Evolutionary conservation across 2,113 vertebrate genomes (phyloP).

Genomic region (Macaca mulatta): DNA sequence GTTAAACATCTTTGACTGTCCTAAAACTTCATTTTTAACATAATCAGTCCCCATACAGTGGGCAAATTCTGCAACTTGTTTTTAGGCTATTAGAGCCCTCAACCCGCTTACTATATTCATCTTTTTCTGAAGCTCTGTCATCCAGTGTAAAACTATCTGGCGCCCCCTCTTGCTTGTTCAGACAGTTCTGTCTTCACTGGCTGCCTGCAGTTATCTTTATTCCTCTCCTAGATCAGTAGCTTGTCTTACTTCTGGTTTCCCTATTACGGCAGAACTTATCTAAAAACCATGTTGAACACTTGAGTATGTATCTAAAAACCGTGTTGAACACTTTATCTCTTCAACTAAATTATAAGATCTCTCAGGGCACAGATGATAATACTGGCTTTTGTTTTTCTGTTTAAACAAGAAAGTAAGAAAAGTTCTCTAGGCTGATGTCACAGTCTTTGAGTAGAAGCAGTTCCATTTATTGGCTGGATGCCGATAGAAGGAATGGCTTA

Average conservation of each 20-base stretch:
- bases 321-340: not conserved
- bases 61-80: not conserved
- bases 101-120: not conserved
- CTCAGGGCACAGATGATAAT: not conserved
- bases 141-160: rapidly evolving
- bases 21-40: not conserved
- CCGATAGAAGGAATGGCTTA: not conserved
- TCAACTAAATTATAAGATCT: not conserved
- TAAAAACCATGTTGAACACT: not conserved
- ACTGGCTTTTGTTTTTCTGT: not conserved
- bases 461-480: not conserved
- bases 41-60: not conserved
- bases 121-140: not conserved
- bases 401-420: not conserved
- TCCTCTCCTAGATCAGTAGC: not conserved
- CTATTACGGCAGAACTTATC: not conserved
- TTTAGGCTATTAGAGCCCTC: not conserved
- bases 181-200: not conserved
- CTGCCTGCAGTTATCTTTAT: not conserved
- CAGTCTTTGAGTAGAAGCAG: not conserved
- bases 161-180: not conserved
- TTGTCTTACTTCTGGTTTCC: not conserved
- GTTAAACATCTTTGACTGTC: too few species aligned
- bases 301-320: not conserved
- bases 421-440: not conserved